phyloP scores from a whole-genome alignment of 2,113 vertebrate species.

The Probosciger aterrimus region DNA sequence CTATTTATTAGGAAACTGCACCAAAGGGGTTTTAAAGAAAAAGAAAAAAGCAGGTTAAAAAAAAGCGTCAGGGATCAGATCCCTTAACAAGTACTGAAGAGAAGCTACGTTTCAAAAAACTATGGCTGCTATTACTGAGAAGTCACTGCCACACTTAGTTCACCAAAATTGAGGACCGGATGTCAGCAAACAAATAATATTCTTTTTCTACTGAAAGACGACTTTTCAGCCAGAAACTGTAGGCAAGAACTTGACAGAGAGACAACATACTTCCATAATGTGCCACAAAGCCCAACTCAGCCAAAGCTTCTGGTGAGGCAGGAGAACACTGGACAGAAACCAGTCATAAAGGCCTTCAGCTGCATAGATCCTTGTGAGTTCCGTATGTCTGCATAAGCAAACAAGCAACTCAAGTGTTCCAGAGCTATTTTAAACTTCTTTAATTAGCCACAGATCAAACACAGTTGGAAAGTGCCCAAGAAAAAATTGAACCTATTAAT shows the following conservation, averaged over 20 bases:
- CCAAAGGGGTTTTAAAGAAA: background rate
- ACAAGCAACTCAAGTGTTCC: background rate
- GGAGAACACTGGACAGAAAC: background rate
- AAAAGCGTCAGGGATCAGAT: background rate
- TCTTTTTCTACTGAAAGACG: background rate
- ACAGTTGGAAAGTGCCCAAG: background rate
- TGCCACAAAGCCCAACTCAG: background rate
- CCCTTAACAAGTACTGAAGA: background rate
- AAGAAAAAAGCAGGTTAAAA: background rate
- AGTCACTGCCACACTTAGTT: background rate
- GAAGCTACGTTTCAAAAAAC: background rate
- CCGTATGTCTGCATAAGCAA: background rate
- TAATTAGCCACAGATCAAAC: background rate
- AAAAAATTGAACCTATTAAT: background rate
- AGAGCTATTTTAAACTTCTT: background rate
- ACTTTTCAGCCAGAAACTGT: background rate
- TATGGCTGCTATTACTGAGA: background rate
- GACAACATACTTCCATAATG: background rate
- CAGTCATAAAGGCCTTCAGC: background rate
- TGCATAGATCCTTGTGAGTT: background rate
- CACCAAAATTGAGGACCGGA: background rate
- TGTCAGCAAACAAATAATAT: background rate
- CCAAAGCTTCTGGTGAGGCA: background rate
- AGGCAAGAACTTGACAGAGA: background rate
- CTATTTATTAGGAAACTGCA: background rate